These are phyloP conservation scores for Chrysochloris asiatica DNA, from an alignment of 2,113 vertebrate genomes.

Conservation along the genomic window DNA sequence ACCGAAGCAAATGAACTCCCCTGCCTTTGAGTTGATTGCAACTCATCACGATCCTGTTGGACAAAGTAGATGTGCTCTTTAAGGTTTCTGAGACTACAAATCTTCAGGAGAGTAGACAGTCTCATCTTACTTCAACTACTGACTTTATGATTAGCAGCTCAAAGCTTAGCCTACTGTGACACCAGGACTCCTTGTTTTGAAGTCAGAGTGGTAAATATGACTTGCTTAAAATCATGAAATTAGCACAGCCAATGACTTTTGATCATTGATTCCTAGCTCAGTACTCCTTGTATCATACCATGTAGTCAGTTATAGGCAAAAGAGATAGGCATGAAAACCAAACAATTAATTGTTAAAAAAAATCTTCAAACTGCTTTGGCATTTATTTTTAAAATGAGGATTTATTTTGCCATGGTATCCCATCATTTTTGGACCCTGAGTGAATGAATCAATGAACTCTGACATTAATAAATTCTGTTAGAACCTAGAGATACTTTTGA, in stretches of 20 bases:
- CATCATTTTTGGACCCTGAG: not conserved
- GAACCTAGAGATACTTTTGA: conserved; percentile 28
- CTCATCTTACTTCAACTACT: too few relatives aligned
- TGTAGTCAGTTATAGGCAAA: not conserved
- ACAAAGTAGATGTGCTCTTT: too few relatives aligned
- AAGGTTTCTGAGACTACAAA: too few relatives aligned
- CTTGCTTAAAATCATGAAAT: not conserved
- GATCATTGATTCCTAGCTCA: not conserved
- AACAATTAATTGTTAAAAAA: not conserved
- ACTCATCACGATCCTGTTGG: too few relatives aligned
- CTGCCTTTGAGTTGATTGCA: too few relatives aligned
- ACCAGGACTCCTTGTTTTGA: too few relatives aligned
- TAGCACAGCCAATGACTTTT: not conserved
- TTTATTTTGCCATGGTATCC: not conserved
- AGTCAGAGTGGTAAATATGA: not conserved
- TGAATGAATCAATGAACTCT: conserved; percentile 32
- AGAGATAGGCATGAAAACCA: not conserved
- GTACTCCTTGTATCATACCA: not conserved
- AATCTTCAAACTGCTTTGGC: conserved; percentile 24
- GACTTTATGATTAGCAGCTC: too few relatives aligned
- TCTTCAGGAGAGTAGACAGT: too few relatives aligned
- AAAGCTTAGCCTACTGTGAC: too few relatives aligned
- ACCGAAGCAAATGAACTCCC: too few relatives aligned
- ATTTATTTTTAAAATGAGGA: conserved; percentile 56
- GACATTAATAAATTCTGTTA: conserved; percentile 46